Percentiles rank a stretch among this genome's conserved stretches.
Evolutionary conservation across 2,888 invertebrate genomes (phyloP).

Genomic region (Protophormia terraenovae): DNA sequence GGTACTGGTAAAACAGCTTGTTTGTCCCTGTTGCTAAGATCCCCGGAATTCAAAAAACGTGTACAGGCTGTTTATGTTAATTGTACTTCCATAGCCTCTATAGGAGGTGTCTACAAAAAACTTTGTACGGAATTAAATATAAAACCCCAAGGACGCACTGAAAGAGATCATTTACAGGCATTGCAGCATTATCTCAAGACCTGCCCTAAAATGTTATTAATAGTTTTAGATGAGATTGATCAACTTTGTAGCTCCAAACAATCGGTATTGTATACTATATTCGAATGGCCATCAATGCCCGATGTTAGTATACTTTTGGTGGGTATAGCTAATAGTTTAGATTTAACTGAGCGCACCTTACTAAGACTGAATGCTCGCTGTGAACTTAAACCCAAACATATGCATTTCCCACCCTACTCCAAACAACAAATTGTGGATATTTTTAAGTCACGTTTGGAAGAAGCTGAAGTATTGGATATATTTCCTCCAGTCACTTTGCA

Average conservation of each 20-base stretch:
- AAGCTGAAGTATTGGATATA: constrained; percentile 86
- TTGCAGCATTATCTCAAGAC: constrained; percentile 87
- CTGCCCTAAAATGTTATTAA: constrained; percentile 86
- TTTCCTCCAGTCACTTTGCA: constrained; percentile 93
- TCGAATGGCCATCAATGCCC: constrained; percentile 92
- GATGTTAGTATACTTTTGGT: constrained; percentile 89
- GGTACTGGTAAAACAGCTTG: constrained; percentile 98
- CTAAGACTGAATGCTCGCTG: constrained; percentile 91
- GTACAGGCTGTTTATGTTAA: constrained; percentile 87
- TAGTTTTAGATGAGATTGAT: constrained; percentile 97
- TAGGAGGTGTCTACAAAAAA: constrained; percentile 89
- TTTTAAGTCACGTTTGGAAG: constrained; percentile 88
- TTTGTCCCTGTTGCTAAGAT: constrained; percentile 87
- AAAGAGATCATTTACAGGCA: constrained; percentile 85
- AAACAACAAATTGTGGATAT: constrained; percentile 94
- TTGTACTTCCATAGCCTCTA: constrained; percentile 94
- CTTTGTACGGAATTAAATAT: constrained; percentile 88
- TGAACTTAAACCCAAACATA: constrained; percentile 87
- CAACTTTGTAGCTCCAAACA: constrained; percentile 91
- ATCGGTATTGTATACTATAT: constrained; percentile 94
- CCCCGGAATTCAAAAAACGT: constrained; percentile 82
- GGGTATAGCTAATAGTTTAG: constrained; percentile 97
- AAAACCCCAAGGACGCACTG: constrained; percentile 83
- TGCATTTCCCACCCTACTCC: constrained; percentile 96
- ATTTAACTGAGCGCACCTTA: constrained; percentile 94